Conservation (phyloP, 2,888 invertebrate species). For the Seira musarum region DNA sequence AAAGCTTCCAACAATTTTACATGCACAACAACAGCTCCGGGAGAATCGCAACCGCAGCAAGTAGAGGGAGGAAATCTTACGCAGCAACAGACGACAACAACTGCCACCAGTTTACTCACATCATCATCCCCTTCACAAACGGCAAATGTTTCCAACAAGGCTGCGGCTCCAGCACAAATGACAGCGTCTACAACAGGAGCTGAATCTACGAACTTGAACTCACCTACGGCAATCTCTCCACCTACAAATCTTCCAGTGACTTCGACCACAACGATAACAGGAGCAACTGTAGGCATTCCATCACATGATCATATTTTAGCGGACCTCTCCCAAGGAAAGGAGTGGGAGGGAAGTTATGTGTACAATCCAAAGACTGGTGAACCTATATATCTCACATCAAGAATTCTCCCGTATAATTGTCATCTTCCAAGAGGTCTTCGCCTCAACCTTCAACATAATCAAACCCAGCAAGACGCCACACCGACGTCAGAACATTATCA, state of each 20-base stretch:
- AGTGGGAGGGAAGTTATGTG: conserved; percentile 84
- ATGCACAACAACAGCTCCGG: conserved; percentile 13
- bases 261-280: conserved; percentile 21
- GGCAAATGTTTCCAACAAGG: not conserved
- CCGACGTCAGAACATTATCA: conserved; percentile 26
- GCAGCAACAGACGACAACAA: conserved; percentile 25
- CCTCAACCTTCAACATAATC: conserved; percentile 71
- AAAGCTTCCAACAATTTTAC: conserved; percentile 71
- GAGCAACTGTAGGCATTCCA: conserved; percentile 58
- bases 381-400: conserved; percentile 83
- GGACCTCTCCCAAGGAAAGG: conserved; percentile 79
- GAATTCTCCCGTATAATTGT: conserved; percentile 80
- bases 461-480: not conserved
- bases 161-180: not conserved
- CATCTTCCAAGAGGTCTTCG: conserved; percentile 62
- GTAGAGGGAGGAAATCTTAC: not conserved
- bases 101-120: conserved; percentile 30
- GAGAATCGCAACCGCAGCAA: conserved; percentile 60
- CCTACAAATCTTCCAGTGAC: conserved; percentile 53
- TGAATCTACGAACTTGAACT: conserved; percentile 14
- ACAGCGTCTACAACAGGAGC: not conserved
- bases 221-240: conserved; percentile 50
- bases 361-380: conserved; percentile 86
- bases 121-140: conserved; percentile 36
- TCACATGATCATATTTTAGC: conserved; percentile 76